phyloP scores from a whole-genome alignment of 1,140 invertebrate species.

The Bombus balteatus region DNA sequence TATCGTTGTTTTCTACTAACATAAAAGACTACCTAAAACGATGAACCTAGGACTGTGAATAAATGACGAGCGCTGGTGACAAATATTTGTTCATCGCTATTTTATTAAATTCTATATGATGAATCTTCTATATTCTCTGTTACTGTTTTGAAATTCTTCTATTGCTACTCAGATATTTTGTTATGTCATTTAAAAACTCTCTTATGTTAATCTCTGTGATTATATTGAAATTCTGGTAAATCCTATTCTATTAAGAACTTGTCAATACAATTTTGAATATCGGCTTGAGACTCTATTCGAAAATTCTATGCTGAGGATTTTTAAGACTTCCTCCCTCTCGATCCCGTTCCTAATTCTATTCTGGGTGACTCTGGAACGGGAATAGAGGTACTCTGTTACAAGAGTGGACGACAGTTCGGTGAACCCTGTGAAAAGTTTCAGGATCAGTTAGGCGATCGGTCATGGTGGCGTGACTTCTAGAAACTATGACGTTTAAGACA shows the following conservation, averaged over 20 bases:
- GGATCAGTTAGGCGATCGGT: not conserved
- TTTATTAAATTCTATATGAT: not conserved
- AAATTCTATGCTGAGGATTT: not conserved
- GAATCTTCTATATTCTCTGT: not conserved
- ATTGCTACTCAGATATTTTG: not conserved
- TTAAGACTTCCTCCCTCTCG: not conserved
- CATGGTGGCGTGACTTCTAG: not conserved
- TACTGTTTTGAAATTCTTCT: not conserved
- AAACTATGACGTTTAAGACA: not conserved
- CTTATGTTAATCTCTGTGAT: not conserved
- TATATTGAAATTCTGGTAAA: not conserved
- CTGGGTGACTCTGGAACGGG: not conserved
- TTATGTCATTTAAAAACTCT: not conserved
- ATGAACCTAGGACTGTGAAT: too few species aligned
- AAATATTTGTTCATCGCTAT: not conserved
- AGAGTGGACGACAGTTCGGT: not conserved
- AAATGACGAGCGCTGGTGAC: too few species aligned
- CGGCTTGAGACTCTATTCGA: not conserved
- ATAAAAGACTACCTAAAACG: too few species aligned
- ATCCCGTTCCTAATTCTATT: not conserved
- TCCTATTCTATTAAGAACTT: not conserved
- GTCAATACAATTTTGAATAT: not conserved
- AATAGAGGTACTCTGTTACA: not conserved
- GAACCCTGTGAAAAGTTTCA: not conserved
- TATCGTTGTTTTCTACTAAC: too few species aligned